A percentile compares a stretch with the other conserved stretches of the same genome.
Conservation (phyloP, 2,888 invertebrate species). For the Eupithecia exiguata region DNA sequence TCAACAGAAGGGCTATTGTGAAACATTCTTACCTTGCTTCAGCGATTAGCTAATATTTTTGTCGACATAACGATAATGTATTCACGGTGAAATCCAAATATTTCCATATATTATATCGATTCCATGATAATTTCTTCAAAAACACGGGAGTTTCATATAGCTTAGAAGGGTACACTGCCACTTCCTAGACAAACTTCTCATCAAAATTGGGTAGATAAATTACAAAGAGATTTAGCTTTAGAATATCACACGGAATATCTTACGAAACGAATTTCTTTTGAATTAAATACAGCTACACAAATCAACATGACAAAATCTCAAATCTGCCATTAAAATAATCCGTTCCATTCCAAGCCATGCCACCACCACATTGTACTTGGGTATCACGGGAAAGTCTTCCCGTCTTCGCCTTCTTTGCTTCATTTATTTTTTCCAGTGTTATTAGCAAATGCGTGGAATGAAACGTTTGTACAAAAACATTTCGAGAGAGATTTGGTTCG, state of each 20-base stretch:
- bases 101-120: conserved; percentile 73
- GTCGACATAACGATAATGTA: conserved; percentile 71
- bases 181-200: conserved; percentile 3
- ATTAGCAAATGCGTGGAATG: background rate
- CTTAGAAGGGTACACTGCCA: background rate
- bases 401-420: too few relatives aligned
- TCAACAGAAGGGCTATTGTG: conserved; percentile 28
- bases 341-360: conserved; percentile 51
- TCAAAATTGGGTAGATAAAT: conserved; percentile 33
- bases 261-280: background rate
- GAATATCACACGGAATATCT: conserved; percentile 1
- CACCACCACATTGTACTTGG: too few relatives aligned
- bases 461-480: background rate
- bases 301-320: conserved; percentile 67
- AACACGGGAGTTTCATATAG: conserved; percentile 26
- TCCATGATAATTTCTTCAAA: conserved; percentile 56
- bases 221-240: conserved; percentile 31
- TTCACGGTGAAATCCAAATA: conserved; percentile 67
- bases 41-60: conserved; percentile 72
- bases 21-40: conserved; percentile 60
- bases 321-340: conserved; percentile 62
- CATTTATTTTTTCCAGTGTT: background rate
- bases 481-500: background rate
- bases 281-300: conserved; percentile 48
- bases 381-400: too few relatives aligned